A percentile compares a stretch with the other conserved stretches of the same genome.
Evolutionary conservation across 64 coral and sea anemone genomes (phyloP).

Genomic region (Pocillopora verrucosa): DNA sequence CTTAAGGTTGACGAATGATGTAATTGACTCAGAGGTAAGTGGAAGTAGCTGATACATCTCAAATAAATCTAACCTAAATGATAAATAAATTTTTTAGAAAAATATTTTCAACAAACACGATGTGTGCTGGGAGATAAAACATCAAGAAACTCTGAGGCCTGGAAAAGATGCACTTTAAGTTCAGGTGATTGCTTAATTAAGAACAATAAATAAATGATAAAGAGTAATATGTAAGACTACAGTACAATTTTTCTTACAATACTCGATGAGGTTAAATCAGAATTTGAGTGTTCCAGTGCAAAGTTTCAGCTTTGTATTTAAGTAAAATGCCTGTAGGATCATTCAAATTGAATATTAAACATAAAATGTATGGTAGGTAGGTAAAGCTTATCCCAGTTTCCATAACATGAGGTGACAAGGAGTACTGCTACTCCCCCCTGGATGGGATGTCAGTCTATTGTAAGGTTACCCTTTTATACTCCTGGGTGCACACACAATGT

Average conservation of each 20-base stretch:
- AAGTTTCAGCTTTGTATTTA: too few relatives aligned
- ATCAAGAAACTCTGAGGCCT: slow-evolving; percentile 14
- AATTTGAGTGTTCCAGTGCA: neutral
- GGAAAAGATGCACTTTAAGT: slow-evolving; percentile 13
- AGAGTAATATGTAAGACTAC: too few relatives aligned
- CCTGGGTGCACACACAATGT: too few relatives aligned
- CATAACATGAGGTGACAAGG: too few relatives aligned
- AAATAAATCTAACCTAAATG: slow-evolving; percentile 5
- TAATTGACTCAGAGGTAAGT: neutral
- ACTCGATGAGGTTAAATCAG: neutral
- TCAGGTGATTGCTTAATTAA: slow-evolving; percentile 28
- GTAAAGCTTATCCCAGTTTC: too few relatives aligned
- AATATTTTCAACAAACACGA: slow-evolving; percentile 15
- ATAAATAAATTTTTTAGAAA: slow-evolving; percentile 20
- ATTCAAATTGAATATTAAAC: too few relatives aligned
- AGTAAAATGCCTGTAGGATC: too few relatives aligned
- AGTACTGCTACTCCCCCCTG: too few relatives aligned
- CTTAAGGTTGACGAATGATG: neutral
- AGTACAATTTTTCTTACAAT: neutral
- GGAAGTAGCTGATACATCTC: neutral
- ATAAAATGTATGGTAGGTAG: too few relatives aligned
- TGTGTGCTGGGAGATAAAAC: neutral
- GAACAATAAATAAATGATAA: neutral
- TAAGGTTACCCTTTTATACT: too few relatives aligned
- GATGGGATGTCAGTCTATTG: too few relatives aligned